These are phyloP conservation scores for Brachyptera risi DNA, from an alignment of 2,888 invertebrate genomes.

Conservation along the genomic window DNA sequence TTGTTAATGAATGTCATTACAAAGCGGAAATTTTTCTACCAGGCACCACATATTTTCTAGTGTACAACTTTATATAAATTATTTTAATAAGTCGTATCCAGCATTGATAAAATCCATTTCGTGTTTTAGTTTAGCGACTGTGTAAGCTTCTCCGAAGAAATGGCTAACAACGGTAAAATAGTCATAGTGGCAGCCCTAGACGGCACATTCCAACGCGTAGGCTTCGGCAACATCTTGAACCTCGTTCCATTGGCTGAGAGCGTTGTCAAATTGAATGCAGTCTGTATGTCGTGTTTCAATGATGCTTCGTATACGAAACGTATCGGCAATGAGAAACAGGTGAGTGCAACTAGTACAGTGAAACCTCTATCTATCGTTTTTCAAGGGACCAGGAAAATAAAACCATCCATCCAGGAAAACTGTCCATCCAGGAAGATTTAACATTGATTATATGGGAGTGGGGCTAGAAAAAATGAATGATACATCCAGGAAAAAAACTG, in stretches of 20 bases:
- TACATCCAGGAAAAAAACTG: too few species aligned
- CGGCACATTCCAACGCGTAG: slow-evolving; percentile 51
- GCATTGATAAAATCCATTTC: background rate
- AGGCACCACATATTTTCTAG: background rate
- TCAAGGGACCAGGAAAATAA: too few species aligned
- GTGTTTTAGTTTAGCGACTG: slow-evolving; percentile 48
- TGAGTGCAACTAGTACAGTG: slow-evolving; percentile 37
- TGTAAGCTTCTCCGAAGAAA: slow-evolving; percentile 48
- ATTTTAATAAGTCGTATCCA: background rate
- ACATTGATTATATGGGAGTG: too few species aligned
- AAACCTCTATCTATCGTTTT: too few species aligned
- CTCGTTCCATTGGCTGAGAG: slow-evolving; percentile 51
- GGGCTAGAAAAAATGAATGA: too few species aligned
- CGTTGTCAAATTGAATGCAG: slow-evolving; percentile 51
- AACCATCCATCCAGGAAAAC: too few species aligned
- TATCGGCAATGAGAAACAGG: slow-evolving; percentile 46
- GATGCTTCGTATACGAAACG: slow-evolving; percentile 52
- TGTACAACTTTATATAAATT: background rate
- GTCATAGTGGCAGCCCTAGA: slow-evolving; percentile 57
- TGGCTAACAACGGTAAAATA: slow-evolving; percentile 54
- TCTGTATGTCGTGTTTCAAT: slow-evolving; percentile 51
- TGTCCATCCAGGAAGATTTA: too few species aligned
- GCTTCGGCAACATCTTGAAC: slow-evolving; percentile 46
- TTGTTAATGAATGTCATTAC: too few species aligned
- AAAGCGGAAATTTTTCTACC: too few species aligned